Evolutionary conservation across 2,888 invertebrate genomes (phyloP).

Genomic region (Amphimallon solstitiale): DNA sequence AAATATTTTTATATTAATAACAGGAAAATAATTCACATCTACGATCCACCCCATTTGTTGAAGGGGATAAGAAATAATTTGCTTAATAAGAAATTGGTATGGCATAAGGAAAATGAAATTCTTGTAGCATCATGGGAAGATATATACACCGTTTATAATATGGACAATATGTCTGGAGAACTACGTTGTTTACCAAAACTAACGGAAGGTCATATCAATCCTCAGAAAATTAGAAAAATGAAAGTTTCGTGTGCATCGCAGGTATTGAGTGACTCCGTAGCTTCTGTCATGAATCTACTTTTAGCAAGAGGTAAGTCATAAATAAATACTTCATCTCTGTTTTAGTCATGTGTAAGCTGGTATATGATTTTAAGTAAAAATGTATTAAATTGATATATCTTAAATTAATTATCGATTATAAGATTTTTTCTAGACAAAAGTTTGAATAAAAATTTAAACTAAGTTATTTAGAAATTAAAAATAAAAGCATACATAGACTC

Average conservation of each 20-base stretch:
- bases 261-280: conserved; percentile 23
- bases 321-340: too few species aligned
- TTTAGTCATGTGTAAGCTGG: too few species aligned
- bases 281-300: conserved; percentile 5
- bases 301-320: conserved; percentile 17
- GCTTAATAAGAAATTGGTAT: conserved; percentile 31
- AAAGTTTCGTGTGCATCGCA: conserved; percentile 24
- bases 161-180: conserved; percentile 9
- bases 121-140: conserved; percentile 26
- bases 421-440: too few species aligned
- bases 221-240: conserved; percentile 30
- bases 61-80: conserved; percentile 36
- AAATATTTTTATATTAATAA: conserved; percentile 2
- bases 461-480: too few species aligned
- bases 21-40: conserved; percentile 19
- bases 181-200: conserved; percentile 25
- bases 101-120: neutral
- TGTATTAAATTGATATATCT: too few species aligned
- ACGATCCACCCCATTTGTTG: conserved; percentile 36
- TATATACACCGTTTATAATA: conserved; percentile 24
- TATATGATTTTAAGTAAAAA: too few species aligned
- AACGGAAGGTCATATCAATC: conserved; percentile 21
- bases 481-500: too few species aligned
- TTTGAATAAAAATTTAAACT: too few species aligned
- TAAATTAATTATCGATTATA: too few species aligned